These are phyloP conservation scores for Pediacus dermestoides DNA, from an alignment of 2,888 invertebrate genomes.

Conservation along the genomic window DNA sequence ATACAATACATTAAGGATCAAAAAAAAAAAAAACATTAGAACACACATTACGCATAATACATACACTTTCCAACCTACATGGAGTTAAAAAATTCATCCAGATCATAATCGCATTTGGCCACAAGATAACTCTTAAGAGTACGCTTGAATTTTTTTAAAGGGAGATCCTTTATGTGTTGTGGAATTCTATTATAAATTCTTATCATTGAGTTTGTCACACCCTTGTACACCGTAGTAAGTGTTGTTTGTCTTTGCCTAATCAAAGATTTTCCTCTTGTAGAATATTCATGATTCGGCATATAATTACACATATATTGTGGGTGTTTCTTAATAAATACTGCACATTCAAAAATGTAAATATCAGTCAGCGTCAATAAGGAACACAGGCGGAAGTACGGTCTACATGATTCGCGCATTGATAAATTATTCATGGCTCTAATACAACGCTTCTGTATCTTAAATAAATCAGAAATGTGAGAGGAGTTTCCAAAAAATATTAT, in stretches of 20 bases:
- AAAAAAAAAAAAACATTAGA: too few relatives aligned
- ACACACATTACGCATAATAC: too few relatives aligned
- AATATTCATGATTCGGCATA: too few relatives aligned
- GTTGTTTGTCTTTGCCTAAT: too few relatives aligned
- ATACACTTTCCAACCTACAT: too few relatives aligned
- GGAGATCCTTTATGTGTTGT: not conserved
- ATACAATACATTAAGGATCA: too few relatives aligned
- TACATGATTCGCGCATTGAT: not conserved
- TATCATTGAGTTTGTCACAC: not conserved
- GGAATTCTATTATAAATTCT: not conserved
- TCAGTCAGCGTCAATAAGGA: not conserved
- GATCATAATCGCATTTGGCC: not conserved
- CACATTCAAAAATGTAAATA: slow-evolving; percentile 2
- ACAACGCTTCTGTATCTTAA: not conserved
- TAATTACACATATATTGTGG: too few relatives aligned
- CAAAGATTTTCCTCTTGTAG: too few relatives aligned
- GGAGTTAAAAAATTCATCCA: not conserved
- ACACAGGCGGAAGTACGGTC: not conserved
- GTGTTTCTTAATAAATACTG: not conserved
- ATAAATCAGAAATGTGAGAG: not conserved
- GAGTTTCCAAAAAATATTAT: slow-evolving; percentile 1
- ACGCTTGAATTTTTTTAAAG: not conserved
- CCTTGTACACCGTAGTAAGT: not conserved
- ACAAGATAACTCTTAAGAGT: not conserved
- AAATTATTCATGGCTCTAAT: not conserved